Evolutionary conservation across 2,113 vertebrate species (phyloP), one percentile per base, ranked within the genome.

Genomic region (Melanotaenia duboulayi): DNA sequence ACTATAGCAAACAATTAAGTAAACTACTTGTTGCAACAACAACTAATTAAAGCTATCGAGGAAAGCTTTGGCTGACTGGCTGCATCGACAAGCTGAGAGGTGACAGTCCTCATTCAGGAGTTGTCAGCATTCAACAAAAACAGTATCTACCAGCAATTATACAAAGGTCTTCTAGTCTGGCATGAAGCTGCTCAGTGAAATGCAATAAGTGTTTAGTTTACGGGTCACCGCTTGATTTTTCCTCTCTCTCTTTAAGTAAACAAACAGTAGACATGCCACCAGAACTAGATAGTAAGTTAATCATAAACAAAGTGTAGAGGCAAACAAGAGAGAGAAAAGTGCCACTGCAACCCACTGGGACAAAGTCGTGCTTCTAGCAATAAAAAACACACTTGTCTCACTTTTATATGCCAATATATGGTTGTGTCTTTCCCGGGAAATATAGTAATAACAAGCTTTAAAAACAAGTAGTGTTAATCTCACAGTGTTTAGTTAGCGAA

Each of bases 201-300:
- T 70, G 40, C 65, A 54, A 8, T 22, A 54, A 54, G 58, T 81
- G 65, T 71, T 76, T 68, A 50, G 22, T 62, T 60, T 56, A 50
- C 58, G 42, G 39, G 28, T 63, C 56, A 57, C 1, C 22, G 48
- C 69, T 74, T 49, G 28, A 28, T 28, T 28, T 28, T 28, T 6
- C n/a, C n/a, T n/a, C n/a, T n/a, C n/a, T n/a, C n/a, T n/a, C n/a
- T n/a, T n/a, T 5, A 35, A 52, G 57, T 57, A 42, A 71, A 80
- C 13, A 63, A 68, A 74, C 3, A 56, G 81, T 32, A 54, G 35
- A 50, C 62, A 76, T 7, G 37, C 16, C 22, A 48, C 1, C 51
- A 65, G 32, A 25, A 39, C 4, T 10, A 44, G 73, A 74, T 28
- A 55, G 71, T 49, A 61, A 76, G 83, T 89, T 85, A 61, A 69